A percentile compares a stretch with the other conserved stretches of the same genome.
Conservation (phyloP, 1,140 invertebrate genomes). For the Teleopsis dalmanni region DNA sequence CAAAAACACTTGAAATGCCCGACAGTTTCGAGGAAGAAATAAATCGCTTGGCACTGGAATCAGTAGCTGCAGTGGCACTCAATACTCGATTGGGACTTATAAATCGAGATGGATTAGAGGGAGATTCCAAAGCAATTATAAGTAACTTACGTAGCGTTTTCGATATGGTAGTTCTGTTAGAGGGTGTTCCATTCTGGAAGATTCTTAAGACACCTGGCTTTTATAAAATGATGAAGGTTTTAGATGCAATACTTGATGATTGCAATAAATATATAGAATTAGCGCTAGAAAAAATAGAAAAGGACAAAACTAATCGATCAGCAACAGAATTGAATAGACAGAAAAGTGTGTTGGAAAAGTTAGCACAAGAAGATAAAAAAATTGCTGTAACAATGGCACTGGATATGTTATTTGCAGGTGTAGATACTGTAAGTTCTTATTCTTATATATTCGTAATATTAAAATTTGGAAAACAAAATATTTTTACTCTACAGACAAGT, state of each 20-base stretch:
- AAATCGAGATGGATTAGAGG: constrained; percentile 38
- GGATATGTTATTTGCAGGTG: constrained; percentile 65
- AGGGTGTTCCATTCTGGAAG: constrained; percentile 57
- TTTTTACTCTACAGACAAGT: constrained; percentile 15
- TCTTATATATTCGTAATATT: neutral
- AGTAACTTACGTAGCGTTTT: constrained; percentile 25
- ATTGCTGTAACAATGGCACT: constrained; percentile 56
- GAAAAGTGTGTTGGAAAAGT: constrained; percentile 50
- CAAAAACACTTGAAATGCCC: constrained; percentile 50
- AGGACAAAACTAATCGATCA: constrained; percentile 17
- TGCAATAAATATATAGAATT: constrained; percentile 23
- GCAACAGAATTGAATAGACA: constrained; percentile 47
- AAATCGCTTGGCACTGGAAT: constrained; percentile 63
- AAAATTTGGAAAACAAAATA: neutral
- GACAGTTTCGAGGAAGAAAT: constrained; percentile 55
- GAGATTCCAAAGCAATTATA: constrained; percentile 22
- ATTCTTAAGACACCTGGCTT: constrained; percentile 51
- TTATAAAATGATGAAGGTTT: constrained; percentile 48
- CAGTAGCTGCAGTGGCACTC: constrained; percentile 59
- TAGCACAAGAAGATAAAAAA: constrained; percentile 52
- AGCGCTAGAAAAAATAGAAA: constrained; percentile 26
- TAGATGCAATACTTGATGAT: constrained; percentile 33
- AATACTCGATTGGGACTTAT: constrained; percentile 55
- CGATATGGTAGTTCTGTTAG: constrained; percentile 46
- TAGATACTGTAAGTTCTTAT: constrained; percentile 58